Evolutionary conservation across 2,888 invertebrate species (phyloP).

Genomic region (Pollenia labialis): DNA sequence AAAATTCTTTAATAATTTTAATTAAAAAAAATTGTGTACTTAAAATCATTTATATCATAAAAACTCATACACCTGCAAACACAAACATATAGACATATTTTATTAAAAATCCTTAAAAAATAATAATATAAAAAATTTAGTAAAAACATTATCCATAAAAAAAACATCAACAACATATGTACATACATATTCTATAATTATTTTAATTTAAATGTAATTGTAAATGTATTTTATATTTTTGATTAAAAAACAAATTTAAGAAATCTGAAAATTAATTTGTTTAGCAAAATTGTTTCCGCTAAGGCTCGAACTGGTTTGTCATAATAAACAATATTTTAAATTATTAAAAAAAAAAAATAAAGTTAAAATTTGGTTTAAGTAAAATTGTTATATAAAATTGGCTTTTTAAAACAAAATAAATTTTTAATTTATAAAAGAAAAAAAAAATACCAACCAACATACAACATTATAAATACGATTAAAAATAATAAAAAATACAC

Average conservation of each 20-base stretch:
- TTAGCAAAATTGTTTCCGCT: slow-evolving; percentile 11
- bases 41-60: slow-evolving; percentile 19
- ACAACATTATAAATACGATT: slow-evolving; percentile 2
- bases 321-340: slow-evolving; percentile 9
- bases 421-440: slow-evolving; percentile 28
- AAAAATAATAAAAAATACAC: slow-evolving; percentile 48
- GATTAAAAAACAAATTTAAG: neutral
- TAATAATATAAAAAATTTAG: neutral
- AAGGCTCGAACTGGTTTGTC: neutral
- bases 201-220: slow-evolving; percentile 53
- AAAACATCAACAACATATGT: slow-evolving; percentile 17
- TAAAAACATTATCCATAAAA: neutral
- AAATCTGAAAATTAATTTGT: slow-evolving; percentile 1
- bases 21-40: slow-evolving; percentile 23
- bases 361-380: neutral
- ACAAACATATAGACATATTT: slow-evolving; percentile 24
- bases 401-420: neutral
- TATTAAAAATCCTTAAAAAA: neutral
- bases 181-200: slow-evolving; percentile 56
- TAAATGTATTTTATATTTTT: slow-evolving; percentile 56
- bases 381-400: neutral
- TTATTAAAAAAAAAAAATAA: neutral
- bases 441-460: neutral
- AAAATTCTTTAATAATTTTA: neutral
- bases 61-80: slow-evolving; percentile 32